Evolutionary conservation across 2,113 vertebrate genomes (phyloP).

Genomic region (Lanius ludovicianus): DNA sequence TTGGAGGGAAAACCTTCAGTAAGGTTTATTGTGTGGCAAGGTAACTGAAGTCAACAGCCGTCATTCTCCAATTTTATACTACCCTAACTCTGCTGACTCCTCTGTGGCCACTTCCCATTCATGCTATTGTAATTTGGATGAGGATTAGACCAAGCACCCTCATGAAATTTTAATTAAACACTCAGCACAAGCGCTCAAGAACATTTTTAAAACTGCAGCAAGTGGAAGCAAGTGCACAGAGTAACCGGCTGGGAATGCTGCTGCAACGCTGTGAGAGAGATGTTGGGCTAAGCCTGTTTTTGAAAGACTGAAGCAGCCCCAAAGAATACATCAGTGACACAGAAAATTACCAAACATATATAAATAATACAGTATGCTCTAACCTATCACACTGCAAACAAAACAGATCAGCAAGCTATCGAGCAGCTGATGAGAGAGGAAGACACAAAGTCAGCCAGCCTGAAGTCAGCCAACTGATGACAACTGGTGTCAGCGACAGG

Average conservation of each 20-base stretch:
- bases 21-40: background rate
- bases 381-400: conserved; percentile 58
- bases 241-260: background rate
- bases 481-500: background rate
- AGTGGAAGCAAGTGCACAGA: background rate
- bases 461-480: conserved; percentile 49
- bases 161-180: conserved; percentile 27
- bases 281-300: background rate
- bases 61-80: background rate
- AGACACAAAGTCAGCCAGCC: conserved; percentile 13
- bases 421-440: conserved; percentile 15
- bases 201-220: background rate
- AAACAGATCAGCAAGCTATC: conserved; percentile 56
- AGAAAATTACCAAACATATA: conserved; percentile 59
- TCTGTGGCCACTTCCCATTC: background rate
- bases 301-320: conserved; percentile 19
- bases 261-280: background rate
- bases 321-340: conserved; percentile 41
- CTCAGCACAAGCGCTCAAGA: background rate
- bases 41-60: background rate
- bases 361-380: conserved; percentile 57
- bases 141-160: background rate
- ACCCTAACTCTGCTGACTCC: background rate
- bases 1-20: background rate
- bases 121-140: background rate